These are phyloP conservation scores for Sorex maritimensis DNA, from an alignment of 2,797 vertebrate species.

Conservation along the genomic window DNA sequence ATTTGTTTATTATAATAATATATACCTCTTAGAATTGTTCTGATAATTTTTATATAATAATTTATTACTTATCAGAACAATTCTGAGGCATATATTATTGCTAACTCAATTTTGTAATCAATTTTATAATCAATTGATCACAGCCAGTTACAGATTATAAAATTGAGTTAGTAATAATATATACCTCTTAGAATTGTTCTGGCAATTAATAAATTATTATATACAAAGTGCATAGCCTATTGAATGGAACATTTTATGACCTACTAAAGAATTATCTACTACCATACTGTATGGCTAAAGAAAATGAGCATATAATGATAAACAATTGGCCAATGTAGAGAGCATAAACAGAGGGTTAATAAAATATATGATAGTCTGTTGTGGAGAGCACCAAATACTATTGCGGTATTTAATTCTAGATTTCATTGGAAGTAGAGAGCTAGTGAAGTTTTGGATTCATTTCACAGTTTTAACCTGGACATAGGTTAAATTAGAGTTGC, in stretches of 20 bases:
- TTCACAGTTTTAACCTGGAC: not conserved
- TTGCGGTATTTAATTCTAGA: constrained; percentile 17
- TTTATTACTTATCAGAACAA: constrained; percentile 11
- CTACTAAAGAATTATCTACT: constrained; percentile 22
- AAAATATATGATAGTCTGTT: constrained; percentile 35
- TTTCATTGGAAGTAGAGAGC: not conserved
- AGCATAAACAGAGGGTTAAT: not conserved
- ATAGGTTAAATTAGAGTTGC: constrained; percentile 15
- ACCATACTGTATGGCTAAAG: constrained; percentile 50
- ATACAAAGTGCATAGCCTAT: constrained; percentile 37
- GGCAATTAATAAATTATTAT: constrained; percentile 63
- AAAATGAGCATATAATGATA: constrained; percentile 36
- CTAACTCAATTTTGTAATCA: too few species aligned
- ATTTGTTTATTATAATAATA: constrained; percentile 23
- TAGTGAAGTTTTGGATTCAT: constrained; percentile 38
- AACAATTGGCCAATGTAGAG: constrained; percentile 29
- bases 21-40: not conserved
- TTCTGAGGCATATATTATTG: too few species aligned
- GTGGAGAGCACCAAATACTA: not conserved
- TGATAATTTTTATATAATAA: constrained; percentile 34
- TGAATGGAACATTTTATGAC: not conserved
- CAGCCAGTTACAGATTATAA: not conserved
- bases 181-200: not conserved
- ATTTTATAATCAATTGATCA: too few species aligned
- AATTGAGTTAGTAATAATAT: constrained; percentile 26